Conservation (phyloP, 2,113 vertebrate species). For the Dromiciops gliroides region DNA sequence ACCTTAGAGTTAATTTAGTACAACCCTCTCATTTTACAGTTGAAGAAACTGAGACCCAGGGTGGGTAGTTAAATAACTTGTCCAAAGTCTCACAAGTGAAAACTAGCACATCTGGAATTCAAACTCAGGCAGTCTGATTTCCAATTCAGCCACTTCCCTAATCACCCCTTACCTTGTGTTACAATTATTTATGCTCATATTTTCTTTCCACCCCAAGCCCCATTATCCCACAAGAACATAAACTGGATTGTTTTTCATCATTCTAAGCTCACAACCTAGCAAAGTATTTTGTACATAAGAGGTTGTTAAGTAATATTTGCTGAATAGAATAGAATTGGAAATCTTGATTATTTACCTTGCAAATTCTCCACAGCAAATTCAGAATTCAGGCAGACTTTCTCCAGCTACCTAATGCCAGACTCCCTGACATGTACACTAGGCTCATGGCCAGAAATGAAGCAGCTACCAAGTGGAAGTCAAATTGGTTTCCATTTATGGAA, state of each 20-base stretch:
- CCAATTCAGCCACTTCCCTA: neutral
- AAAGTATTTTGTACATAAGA: neutral
- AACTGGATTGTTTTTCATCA: neutral
- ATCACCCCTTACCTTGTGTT: neutral
- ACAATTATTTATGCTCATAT: neutral
- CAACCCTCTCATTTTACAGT: neutral
- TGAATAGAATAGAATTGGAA: neutral
- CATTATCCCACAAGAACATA: neutral
- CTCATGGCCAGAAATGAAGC: neutral
- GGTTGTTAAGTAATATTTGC: neutral
- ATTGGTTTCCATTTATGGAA: neutral
- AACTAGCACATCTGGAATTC: neutral
- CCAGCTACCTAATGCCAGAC: neutral
- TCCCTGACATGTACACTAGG: neutral
- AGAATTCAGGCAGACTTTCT: neutral
- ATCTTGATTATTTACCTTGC: neutral
- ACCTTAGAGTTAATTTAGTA: neutral
- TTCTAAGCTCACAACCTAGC: neutral
- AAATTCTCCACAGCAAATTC: neutral
- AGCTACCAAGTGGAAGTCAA: neutral
- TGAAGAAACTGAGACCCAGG: neutral
- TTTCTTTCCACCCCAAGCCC: neutral
- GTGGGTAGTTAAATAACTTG: neutral
- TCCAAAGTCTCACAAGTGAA: neutral
- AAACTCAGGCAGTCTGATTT: neutral